A percentile compares a stretch with the other conserved stretches of the same genome.
Conservation (phyloP, 2,888 invertebrate genomes). For the Phengaris alcon region DNA sequence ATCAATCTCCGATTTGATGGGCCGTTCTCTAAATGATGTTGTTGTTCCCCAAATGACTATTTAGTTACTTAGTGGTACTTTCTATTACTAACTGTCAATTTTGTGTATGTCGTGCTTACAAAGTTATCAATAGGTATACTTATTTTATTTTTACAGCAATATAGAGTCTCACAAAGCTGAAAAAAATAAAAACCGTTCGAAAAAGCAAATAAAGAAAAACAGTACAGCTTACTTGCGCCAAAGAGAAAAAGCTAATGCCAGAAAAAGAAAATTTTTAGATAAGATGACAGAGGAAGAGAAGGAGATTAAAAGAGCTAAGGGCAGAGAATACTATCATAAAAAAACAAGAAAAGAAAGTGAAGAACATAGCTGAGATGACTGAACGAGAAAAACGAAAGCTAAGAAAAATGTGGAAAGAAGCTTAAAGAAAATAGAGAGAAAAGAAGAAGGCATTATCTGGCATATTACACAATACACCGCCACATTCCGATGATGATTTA, state of each 20-base stretch:
- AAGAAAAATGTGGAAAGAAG: slow-evolving; percentile 18
- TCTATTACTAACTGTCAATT: too few relatives aligned
- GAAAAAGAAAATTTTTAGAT: slow-evolving; percentile 42
- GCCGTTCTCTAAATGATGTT: slow-evolving; percentile 5
- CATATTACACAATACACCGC: too few relatives aligned
- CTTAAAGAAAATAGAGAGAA: too few relatives aligned
- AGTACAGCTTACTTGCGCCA: slow-evolving; percentile 40
- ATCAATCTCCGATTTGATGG: slow-evolving; percentile 9
- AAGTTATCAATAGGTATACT: background rate
- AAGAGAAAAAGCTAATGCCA: slow-evolving; percentile 41
- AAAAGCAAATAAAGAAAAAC: slow-evolving; percentile 34
- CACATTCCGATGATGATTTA: too few relatives aligned
- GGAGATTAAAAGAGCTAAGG: slow-evolving; percentile 41
- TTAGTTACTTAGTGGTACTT: background rate
- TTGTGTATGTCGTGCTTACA: too few relatives aligned
- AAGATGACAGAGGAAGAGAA: slow-evolving; percentile 43
- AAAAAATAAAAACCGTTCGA: slow-evolving; percentile 33
- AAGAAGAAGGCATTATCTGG: too few relatives aligned
- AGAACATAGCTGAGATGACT: slow-evolving; percentile 31
- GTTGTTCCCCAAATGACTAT: too few relatives aligned
- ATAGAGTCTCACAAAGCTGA: slow-evolving; percentile 21
- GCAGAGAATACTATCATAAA: slow-evolving; percentile 39
- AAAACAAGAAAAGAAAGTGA: slow-evolving; percentile 34
- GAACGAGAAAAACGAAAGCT: slow-evolving; percentile 32
- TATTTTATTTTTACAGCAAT: slow-evolving; percentile 14